These are phyloP conservation scores for Neria commutata DNA, from an alignment of 2,888 invertebrate species.

Conservation along the genomic window DNA sequence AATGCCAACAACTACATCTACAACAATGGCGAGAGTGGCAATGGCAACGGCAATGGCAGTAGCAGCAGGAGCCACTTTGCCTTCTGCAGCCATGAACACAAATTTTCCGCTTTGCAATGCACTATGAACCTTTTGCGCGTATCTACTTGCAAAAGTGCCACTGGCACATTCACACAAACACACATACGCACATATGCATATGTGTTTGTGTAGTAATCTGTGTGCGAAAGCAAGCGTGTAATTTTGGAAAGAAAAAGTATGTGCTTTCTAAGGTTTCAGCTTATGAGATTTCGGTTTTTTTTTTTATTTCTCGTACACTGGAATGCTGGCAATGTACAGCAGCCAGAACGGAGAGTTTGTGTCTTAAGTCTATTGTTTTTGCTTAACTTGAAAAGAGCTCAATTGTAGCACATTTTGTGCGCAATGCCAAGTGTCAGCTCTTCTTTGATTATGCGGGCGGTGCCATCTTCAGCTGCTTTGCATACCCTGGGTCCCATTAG, in stretches of 20 bases:
- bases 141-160: background rate
- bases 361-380: background rate
- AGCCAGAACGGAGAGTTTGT: background rate
- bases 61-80: background rate
- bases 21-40: too few species aligned
- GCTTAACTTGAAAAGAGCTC: constrained; percentile 6
- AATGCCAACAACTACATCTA: too few species aligned
- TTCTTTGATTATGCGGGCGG: too few species aligned
- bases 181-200: background rate
- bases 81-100: background rate
- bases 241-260: too few species aligned
- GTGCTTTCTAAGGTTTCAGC: too few species aligned
- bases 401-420: constrained; percentile 28
- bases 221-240: background rate
- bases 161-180: too few species aligned
- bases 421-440: background rate
- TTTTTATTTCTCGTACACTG: too few species aligned
- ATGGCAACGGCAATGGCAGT: background rate
- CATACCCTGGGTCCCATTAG: too few species aligned
- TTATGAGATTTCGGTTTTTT: too few species aligned
- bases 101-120: background rate
- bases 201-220: background rate
- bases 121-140: background rate
- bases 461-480: too few species aligned
- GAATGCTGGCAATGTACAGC: too few species aligned